Evolutionary conservation across 2,113 vertebrate species (phyloP), one percentile per base, ranked within the genome.

Genomic region (Cricetomys ansorgei): DNA sequence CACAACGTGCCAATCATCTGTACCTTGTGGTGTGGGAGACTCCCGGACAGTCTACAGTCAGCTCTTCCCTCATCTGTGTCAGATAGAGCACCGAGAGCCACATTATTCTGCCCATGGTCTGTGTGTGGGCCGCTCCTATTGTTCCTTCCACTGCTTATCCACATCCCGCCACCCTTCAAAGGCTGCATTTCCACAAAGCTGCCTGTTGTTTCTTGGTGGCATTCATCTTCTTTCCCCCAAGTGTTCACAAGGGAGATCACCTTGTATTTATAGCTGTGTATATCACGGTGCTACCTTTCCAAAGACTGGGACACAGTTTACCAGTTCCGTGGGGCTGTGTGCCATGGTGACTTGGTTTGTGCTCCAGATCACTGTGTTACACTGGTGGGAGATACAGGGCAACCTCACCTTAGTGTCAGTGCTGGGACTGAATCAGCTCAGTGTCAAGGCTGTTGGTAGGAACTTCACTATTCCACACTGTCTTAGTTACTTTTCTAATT

Each of bases 341-440:
- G 1, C 53, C 13, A 0, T 3, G 1, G 0, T 7, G 53, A 19
- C 0, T 0, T 9, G 16, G 21, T 5, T 17, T 34, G 29, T 34
- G 17, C 8, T 40, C 31, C 21, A 10, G 37, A 55, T 23, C 27
- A 76, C n/a, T 21, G 34, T 6, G 17, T 73, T 31, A 50, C 19
- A 31, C 25, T 13, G 3, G 27, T 12, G n/a, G 48, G 59, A 45
- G 2, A 65, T 8, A 29, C 7, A 5, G 6, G 21, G 7, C n/a
- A 25, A 53, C 3, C 34, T 50, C 3, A 15, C 45, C 37, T 27
- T 5, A 9, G 1, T 73, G 48, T 64, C 10, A 7, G 27, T 25
- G 15, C 15, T 7, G 57, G 23, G 31, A 57, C 5, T 4, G 2
- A 15, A 0, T n/a, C n/a, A n/a, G n/a, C n/a, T n/a, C n/a, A n/a